These are phyloP conservation scores for Armadillidium nasatum DNA, from an alignment of 1,140 invertebrate species.

Conservation along the genomic window DNA sequence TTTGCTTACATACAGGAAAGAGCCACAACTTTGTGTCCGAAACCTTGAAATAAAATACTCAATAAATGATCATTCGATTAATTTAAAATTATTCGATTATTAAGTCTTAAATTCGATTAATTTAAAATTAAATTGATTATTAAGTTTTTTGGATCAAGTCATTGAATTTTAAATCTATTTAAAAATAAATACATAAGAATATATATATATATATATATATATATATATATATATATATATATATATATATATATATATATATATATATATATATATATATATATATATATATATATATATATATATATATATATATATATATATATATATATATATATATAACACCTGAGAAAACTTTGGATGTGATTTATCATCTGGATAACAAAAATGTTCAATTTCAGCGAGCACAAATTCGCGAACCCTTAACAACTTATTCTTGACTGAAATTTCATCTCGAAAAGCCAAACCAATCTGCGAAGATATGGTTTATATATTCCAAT, in stretches of 20 bases:
- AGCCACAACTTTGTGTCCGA: constrained; percentile 57
- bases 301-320: constrained; percentile 15
- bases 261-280: constrained; percentile 11
- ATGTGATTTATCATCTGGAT: constrained; percentile 81
- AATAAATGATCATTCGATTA: too few species aligned
- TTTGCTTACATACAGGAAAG: constrained; percentile 93
- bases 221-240: constrained; percentile 21
- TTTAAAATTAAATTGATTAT: too few species aligned
- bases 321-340: constrained; percentile 53
- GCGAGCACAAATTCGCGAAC: constrained; percentile 99
- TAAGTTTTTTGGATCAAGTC: too few species aligned
- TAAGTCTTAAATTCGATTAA: too few species aligned
- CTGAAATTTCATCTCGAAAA: constrained; percentile 99
- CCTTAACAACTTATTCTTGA: constrained; percentile 89
- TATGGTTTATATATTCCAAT: too few species aligned
- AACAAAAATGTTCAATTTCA: constrained; percentile 99
- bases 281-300: constrained; percentile 11
- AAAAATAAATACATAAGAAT: too few species aligned
- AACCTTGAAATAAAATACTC: constrained; percentile 10
- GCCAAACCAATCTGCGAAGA: constrained; percentile 77
- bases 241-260: neutral
- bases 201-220: too few species aligned
- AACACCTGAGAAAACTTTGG: too few species aligned
- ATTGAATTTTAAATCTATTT: too few species aligned
- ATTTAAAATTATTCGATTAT: too few species aligned